Evolutionary conservation across 2,888 invertebrate species (phyloP).

Genomic region (Chrysodeixis includens): DNA sequence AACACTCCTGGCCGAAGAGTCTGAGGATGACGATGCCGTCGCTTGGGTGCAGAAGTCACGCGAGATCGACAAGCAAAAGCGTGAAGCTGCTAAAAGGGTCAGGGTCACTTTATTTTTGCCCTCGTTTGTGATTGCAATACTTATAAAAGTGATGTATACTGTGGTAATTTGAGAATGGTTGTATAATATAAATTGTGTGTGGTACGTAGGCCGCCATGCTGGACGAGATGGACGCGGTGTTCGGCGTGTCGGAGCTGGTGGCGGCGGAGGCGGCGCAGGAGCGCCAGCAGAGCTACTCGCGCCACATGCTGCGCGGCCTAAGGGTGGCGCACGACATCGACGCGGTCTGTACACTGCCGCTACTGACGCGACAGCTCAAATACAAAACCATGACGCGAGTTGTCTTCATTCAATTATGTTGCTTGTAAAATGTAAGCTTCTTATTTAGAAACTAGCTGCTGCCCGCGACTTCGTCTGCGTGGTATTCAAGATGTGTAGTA

Average conservation of each 20-base stretch:
- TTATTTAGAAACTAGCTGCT: no score
- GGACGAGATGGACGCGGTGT: constrained; percentile 98
- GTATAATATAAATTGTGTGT: no score
- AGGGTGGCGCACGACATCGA: constrained; percentile 91
- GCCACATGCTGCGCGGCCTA: constrained; percentile 94
- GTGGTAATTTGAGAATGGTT: no score
- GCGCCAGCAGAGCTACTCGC: constrained; percentile 90
- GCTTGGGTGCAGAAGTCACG: constrained; percentile 96
- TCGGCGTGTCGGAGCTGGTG: constrained; percentile 96
- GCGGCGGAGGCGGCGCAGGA: constrained; percentile 91
- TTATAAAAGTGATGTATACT: not conserved
- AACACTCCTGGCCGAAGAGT: constrained; percentile 90
- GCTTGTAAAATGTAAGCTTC: no score
- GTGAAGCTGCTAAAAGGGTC: constrained; percentile 95
- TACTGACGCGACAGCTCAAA: no score
- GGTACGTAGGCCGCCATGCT: constrained; percentile 94
- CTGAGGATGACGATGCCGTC: constrained; percentile 92
- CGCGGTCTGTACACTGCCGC: constrained; percentile 20
- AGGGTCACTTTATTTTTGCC: constrained; percentile 52
- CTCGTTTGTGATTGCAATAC: not conserved
- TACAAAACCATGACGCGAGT: no score
- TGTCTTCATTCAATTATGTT: no score
- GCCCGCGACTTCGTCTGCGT: no score
- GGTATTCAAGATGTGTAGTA: no score
- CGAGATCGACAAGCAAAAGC: constrained; percentile 93